Percentiles rank a stretch among this genome's conserved stretches.
phyloP scores from a whole-genome alignment of 2,113 vertebrate genomes.

The Lycaon pictus region DNA sequence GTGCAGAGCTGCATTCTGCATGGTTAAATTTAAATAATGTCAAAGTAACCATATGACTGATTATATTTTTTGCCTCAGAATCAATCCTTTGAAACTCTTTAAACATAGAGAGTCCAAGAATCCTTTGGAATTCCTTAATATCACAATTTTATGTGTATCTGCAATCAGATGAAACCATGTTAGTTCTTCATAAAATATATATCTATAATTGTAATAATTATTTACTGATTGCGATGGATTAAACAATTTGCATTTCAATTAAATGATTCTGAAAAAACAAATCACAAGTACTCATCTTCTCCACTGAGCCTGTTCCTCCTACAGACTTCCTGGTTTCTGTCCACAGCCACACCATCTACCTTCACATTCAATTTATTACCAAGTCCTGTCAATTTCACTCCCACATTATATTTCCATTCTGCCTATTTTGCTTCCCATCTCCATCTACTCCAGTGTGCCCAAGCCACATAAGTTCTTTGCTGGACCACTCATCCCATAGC shows the following conservation, averaged over 20 bases:
- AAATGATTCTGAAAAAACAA: constrained; percentile 64
- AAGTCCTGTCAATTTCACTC: not conserved
- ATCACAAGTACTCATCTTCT: not conserved
- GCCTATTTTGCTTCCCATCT: not conserved
- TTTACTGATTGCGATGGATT: not conserved
- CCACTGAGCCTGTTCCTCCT: not conserved
- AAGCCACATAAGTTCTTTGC: not conserved
- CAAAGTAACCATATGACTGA: not conserved
- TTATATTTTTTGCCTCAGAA: constrained; percentile 5
- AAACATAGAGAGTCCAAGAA: not conserved
- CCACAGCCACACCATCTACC: not conserved
- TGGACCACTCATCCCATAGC: not conserved
- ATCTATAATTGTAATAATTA: constrained; percentile 52
- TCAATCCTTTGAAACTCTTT: constrained; percentile 35
- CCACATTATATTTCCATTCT: not conserved
- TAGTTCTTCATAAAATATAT: not conserved
- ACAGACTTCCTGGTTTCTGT: not conserved
- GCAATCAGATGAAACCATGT: not conserved
- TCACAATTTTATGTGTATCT: not conserved
- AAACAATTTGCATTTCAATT: constrained; percentile 52
- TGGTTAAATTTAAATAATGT: constrained; percentile 14
- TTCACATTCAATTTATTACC: not conserved
- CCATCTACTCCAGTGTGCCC: not conserved
- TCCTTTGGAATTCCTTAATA: constrained; percentile 8
- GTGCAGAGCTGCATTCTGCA: not conserved